Base-by-base conservation (phyloP, 2,888 invertebrate species). In the Neoascia interrupta region DNA sequence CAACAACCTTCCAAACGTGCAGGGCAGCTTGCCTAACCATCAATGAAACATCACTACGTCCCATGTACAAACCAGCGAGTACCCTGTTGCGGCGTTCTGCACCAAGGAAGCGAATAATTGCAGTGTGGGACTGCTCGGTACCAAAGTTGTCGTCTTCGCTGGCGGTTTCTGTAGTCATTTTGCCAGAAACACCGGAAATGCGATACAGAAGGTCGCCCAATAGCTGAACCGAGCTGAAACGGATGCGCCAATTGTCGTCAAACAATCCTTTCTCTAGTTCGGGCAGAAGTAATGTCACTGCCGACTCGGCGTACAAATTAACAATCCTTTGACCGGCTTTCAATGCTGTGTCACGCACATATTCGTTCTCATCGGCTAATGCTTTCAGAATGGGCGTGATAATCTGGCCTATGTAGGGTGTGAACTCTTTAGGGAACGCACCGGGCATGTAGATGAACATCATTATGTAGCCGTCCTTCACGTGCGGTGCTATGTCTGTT, bases 381-480 rank as follows among this genome's bases (percentile, higher is more conserved):
- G 98, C 99, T 90, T 97, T 96, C 26, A 99, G 91, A 82, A 99
- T 98, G 1, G 98, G 97, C 88, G 96, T 98, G 85, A 99, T 97
- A 84, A 99, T 98, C 87, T 96, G 96, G 0, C 98, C 96, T 85
- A 98, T 95, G 89, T 98, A 99, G 0, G 96, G 96, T 1, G 96
- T 94, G 89, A 99, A 99, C 86, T 97, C 96, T 81, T 94, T 93
- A 4, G 96, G 97, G 90, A 99, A 99, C 8, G 98, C 97, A 74
- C 95, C 94, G 1, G 99, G 99, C 94, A 99, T 96, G 90, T 99
- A 99, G 85, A 99, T 99, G 89, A 98, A 99, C 97, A 99, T 97
- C 97, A 99, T 98, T 80, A 99, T 98, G 90, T 99, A 99, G 39
- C 99, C 99, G 90, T 99, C 99, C 85, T 99, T 96, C 1, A 99